Evolutionary conservation across 2,888 invertebrate species (phyloP).

Genomic region (Ryuthela nishihirai): DNA sequence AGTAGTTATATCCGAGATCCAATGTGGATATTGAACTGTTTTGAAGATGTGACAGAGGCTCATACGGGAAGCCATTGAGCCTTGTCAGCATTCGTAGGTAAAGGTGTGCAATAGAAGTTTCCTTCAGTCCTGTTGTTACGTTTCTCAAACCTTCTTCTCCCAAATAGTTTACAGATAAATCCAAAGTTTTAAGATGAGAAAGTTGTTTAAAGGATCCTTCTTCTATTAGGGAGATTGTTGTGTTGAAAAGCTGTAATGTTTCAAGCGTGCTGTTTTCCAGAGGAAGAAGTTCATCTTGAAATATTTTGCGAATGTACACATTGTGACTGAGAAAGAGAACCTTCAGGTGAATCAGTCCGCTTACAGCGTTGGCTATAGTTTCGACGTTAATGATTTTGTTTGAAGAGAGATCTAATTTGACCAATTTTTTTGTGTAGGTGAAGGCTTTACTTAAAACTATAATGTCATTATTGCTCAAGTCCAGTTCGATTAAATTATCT

Average conservation of each 20-base stretch:
- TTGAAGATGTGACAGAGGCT: conserved; percentile 1
- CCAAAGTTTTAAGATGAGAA: conserved; percentile 1
- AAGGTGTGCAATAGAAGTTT: background rate
- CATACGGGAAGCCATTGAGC: conserved; percentile 4
- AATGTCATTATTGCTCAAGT: conserved; percentile 14
- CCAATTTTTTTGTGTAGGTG: background rate
- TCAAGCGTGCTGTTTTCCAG: background rate
- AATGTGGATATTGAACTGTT: conserved; percentile 3
- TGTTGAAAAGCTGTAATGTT: conserved; percentile 1
- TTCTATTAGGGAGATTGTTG: background rate
- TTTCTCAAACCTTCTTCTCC: conserved; percentile 4
- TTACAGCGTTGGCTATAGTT: background rate
- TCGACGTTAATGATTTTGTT: conserved; percentile 2
- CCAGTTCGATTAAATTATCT: conserved; percentile 4
- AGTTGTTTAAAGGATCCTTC: conserved; percentile 3
- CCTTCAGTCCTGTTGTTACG: background rate
- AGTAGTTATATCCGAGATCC: conserved; percentile 1
- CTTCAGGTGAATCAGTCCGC: conserved; percentile 1
- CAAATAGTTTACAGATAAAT: conserved; percentile 6
- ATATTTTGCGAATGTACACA: background rate
- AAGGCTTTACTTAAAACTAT: conserved; percentile 2
- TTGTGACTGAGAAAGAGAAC: conserved; percentile 7
- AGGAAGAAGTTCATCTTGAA: background rate
- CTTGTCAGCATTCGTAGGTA: background rate
- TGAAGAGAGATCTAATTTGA: background rate